Conservation (phyloP, 2,888 invertebrate genomes). For the Eristalis arbustorum region DNA sequence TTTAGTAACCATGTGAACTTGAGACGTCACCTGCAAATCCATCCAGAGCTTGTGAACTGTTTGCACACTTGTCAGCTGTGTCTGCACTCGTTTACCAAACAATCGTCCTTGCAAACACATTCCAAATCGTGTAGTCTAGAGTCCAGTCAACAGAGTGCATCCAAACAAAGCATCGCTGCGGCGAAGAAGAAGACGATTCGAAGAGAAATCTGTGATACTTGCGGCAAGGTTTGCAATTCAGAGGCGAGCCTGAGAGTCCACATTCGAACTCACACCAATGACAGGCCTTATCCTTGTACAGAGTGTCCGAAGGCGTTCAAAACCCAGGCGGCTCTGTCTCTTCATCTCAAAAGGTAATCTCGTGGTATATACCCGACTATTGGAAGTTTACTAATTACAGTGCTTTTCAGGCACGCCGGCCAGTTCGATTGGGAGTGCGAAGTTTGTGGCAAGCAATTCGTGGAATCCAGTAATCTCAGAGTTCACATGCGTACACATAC, state of each 20-base stretch:
- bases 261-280: constrained; percentile 76
- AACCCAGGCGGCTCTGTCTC: constrained; percentile 75
- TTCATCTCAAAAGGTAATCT: constrained; percentile 74
- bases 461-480: constrained; percentile 76
- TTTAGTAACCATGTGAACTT: constrained; percentile 75
- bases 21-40: constrained; percentile 73
- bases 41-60: constrained; percentile 52
- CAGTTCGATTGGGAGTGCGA: constrained; percentile 73
- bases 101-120: constrained; percentile 80
- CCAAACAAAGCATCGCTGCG: background rate
- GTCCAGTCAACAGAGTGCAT: background rate
- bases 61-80: constrained; percentile 26
- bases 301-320: constrained; percentile 77
- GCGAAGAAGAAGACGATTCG: background rate
- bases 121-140: background rate
- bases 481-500: constrained; percentile 77
- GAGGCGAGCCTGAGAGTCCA: constrained; percentile 74
- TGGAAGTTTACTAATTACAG: background rate
- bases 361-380: background rate
- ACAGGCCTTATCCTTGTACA: constrained; percentile 76
- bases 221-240: constrained; percentile 73
- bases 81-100: constrained; percentile 46
- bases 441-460: constrained; percentile 75
- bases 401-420: constrained; percentile 71
- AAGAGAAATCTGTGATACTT: constrained; percentile 72